phyloP scores from a whole-genome alignment of 1,140 invertebrate genomes.

The Calliphora vicina region DNA sequence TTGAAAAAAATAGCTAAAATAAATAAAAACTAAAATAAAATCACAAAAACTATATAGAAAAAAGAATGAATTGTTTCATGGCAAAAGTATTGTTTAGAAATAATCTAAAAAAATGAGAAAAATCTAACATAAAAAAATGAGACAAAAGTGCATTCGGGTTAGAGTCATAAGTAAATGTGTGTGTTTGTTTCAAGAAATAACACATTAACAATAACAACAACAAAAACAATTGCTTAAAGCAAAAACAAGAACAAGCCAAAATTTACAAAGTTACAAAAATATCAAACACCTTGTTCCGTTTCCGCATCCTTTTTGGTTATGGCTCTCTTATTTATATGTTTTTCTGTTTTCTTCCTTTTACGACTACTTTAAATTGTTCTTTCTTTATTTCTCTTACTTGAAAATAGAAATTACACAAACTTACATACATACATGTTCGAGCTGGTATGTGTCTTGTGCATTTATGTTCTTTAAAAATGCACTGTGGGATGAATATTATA shows the following conservation, averaged over 20 bases:
- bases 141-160: conserved; percentile 26
- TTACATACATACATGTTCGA: not conserved
- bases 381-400: not conserved
- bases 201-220: not conserved
- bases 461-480: not conserved
- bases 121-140: not conserved
- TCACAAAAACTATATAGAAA: not conserved
- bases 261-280: conserved; percentile 2
- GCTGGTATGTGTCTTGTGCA: not conserved
- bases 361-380: not conserved
- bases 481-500: no score
- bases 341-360: not conserved
- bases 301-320: conserved; percentile 2
- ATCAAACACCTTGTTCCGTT: conserved; percentile 32
- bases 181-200: not conserved
- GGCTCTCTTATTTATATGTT: not conserved
- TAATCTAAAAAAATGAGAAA: not conserved
- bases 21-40: not conserved
- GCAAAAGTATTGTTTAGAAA: conserved; percentile 17
- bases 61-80: not conserved
- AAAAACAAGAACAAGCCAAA: not conserved
- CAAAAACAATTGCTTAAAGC: not conserved
- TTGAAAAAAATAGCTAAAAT: not conserved
- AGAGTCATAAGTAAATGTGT: not conserved
- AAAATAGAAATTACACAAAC: not conserved